Base-by-base conservation (phyloP, 1,140 invertebrate species). In the Lordiphosa collinella region DNA sequence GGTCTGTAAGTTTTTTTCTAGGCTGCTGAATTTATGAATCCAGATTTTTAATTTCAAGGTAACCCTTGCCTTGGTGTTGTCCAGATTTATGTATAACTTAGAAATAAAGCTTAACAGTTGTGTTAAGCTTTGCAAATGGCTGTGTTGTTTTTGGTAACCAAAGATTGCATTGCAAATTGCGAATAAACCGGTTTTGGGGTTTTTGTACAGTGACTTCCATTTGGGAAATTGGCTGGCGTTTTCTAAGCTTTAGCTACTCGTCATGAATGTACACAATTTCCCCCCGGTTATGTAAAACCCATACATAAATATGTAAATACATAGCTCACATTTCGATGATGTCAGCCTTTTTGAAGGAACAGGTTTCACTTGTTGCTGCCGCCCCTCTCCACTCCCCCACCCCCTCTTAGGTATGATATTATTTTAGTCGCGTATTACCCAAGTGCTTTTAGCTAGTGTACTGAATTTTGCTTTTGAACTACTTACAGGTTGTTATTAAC, bases 401-500 rank as follows among this genome's bases (percentile, higher is more conserved):
- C 6, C 25, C 25, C 1, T 29, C 2, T 29, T 29, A 29, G 1
- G 1, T 22, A 29, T 29, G 7, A 29, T 29, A 29, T 29, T 29
- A 29, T 7, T 52, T 16, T 44, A 13, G 11, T 12, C n/a, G 11
- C 22, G 11, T 9, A 9, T 44, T 3, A 6, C 6, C 8, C 12
- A 9, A 11, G 22, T 31, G 16, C 9, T 18, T 16, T 11, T 1
- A 18, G 13, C 10, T 32, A 4, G 29, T 36, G 12, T 9, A n/a
- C 16, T 66, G 38, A 47, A 52, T 41, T 67, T 58, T 49, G 51
- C 46, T 54, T 41, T 34, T 18, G 6, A 29, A 35, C 31, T 36
- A 80, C 75, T 80, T 16, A 80, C 75, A 80, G 54, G 13, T 80
- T 82, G 52, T 80, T 82, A 40, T 80, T 82, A 50, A 71, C 75